A percentile compares a stretch with the other conserved stretches of the same genome.
phyloP scores from a whole-genome alignment of 2,797 vertebrate genomes.

The Lates japonicus region DNA sequence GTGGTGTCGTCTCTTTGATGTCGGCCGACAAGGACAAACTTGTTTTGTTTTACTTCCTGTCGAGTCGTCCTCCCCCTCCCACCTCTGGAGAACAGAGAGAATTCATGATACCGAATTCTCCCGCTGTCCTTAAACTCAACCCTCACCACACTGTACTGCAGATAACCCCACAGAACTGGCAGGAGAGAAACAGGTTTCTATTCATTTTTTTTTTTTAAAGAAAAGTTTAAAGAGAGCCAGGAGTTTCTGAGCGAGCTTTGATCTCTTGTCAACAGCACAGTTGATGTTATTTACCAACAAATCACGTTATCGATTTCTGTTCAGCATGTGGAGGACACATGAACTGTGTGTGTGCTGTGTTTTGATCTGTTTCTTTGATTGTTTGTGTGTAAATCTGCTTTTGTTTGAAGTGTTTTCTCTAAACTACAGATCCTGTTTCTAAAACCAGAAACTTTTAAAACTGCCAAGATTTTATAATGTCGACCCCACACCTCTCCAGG shows the following conservation, averaged over 20 bases:
- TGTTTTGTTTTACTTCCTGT: slow-evolving; percentile 59
- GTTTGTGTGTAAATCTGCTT: background rate
- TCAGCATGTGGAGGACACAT: background rate
- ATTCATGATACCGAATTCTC: slow-evolving; percentile 11
- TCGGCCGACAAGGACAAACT: slow-evolving; percentile 68
- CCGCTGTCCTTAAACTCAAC: slow-evolving; percentile 48
- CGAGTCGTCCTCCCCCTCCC: slow-evolving; percentile 6
- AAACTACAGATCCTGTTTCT: slow-evolving; percentile 5
- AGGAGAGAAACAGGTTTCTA: background rate
- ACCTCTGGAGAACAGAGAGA: slow-evolving; percentile 39
- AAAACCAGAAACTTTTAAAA: background rate
- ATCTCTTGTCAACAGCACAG: background rate
- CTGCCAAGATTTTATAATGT: background rate
- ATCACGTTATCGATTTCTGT: background rate
- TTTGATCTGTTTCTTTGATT: slow-evolving; percentile 11
- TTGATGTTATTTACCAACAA: background rate
- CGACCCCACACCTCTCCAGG: background rate
- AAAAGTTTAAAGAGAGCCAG: background rate
- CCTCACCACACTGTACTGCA: slow-evolving; percentile 46
- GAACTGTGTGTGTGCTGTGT: background rate
- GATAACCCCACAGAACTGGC: slow-evolving; percentile 34
- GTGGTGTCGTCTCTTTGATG: slow-evolving; percentile 64
- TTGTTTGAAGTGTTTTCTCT: slow-evolving; percentile 37
- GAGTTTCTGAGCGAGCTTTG: slow-evolving; percentile 8
- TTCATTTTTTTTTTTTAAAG: too few relatives aligned